Conservation (phyloP, 1,140 invertebrate species). For the Limonius californicus region DNA sequence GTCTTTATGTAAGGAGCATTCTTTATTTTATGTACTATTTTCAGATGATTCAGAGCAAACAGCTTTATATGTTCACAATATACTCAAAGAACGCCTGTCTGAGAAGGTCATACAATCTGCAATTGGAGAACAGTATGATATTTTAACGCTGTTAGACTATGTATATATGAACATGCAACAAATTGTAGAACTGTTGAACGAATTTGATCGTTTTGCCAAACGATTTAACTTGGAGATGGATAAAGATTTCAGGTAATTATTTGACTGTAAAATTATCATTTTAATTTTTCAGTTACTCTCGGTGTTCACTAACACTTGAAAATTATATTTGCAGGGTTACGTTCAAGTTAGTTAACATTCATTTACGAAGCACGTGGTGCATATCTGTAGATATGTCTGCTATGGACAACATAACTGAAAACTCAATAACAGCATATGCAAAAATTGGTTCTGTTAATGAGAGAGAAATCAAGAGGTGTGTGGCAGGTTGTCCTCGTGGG, state of each 20-base stretch:
- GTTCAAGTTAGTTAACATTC: conserved; percentile 7
- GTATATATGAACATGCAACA: conserved; percentile 16
- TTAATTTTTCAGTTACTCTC: too few relatives aligned
- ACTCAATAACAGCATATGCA: background rate
- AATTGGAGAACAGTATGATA: conserved; percentile 16
- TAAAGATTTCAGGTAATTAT: conserved; percentile 8
- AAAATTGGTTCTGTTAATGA: conserved; percentile 1
- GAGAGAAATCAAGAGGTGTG: conserved; percentile 10
- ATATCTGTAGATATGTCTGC: conserved; percentile 11
- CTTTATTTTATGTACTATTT: background rate
- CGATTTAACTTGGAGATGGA: conserved; percentile 1
- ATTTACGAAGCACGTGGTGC: background rate
- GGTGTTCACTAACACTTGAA: too few relatives aligned
- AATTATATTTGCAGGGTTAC: conserved; percentile 9
- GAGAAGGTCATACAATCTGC: conserved; percentile 5
- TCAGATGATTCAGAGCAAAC: background rate
- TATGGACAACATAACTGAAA: conserved; percentile 5
- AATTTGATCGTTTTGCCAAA: background rate
- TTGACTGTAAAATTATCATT: background rate
- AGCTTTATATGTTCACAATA: conserved; percentile 11
- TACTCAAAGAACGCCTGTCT: conserved; percentile 11
- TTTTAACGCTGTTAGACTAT: conserved; percentile 20
- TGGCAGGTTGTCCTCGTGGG: background rate
- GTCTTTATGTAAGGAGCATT: too few relatives aligned
- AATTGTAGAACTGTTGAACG: conserved; percentile 7